A percentile compares a stretch with the other conserved stretches of the same genome.
phyloP scores from a whole-genome alignment of 2,797 vertebrate species.

The Hippopotamyrus pictus region DNA sequence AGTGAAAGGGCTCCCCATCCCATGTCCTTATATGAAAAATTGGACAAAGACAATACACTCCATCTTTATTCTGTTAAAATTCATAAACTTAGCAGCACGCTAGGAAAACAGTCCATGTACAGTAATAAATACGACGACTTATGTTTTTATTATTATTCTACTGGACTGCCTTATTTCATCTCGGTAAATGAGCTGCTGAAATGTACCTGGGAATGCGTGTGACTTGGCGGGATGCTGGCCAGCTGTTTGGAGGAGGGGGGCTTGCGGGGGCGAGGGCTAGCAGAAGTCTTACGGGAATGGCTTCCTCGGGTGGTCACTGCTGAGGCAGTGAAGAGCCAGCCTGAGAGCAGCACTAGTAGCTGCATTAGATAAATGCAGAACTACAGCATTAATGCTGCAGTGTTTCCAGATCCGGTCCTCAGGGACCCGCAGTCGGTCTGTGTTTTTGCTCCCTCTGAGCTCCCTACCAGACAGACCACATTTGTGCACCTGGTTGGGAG shows the following conservation, averaged over 20 bases:
- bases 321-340: constrained; percentile 20
- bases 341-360: not conserved
- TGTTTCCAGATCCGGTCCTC: not conserved
- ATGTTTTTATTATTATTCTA: not conserved
- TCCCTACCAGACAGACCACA: not conserved
- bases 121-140: not conserved
- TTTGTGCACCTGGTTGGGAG: not conserved
- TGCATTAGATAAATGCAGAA: not conserved
- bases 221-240: not conserved
- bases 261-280: constrained; percentile 52
- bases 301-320: constrained; percentile 43
- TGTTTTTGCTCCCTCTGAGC: not conserved
- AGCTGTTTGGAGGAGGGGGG: constrained; percentile 20
- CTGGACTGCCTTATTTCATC: not conserved
- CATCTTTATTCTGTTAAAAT: not conserved
- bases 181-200: not conserved
- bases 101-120: not conserved
- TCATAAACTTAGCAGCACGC: not conserved
- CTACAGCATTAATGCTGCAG: not conserved
- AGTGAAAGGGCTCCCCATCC: constrained; percentile 38
- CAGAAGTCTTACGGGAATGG: constrained; percentile 34
- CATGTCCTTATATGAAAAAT: constrained; percentile 47
- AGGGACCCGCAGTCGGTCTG: not conserved
- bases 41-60: not conserved
- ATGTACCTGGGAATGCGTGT: not conserved